Percentiles rank a stretch among this genome's conserved stretches.
phyloP scores from a whole-genome alignment of 1,140 invertebrate species.

The Ceratoteleas bidentatus region DNA sequence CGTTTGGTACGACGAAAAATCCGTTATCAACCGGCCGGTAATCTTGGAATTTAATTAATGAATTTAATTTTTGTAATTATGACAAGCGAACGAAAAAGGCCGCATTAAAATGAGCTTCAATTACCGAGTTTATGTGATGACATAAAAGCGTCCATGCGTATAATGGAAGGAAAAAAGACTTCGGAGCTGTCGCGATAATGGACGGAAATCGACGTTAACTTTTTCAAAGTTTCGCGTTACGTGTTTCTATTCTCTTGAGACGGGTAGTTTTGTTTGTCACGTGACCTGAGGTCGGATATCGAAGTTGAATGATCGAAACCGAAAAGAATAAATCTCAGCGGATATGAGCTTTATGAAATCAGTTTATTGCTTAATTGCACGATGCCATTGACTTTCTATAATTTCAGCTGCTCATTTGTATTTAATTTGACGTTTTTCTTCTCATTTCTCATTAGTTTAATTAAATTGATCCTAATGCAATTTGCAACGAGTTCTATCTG shows the following conservation, averaged over 20 bases:
- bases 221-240: not conserved
- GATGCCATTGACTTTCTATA: no score
- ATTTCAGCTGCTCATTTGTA: no score
- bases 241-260: not conserved
- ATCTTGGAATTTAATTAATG: not conserved
- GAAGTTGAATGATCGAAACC: not conserved
- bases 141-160: slow-evolving; percentile 5
- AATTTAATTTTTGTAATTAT: not conserved
- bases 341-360: not conserved
- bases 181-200: not conserved
- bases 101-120: slow-evolving; percentile 12
- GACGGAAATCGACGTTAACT: slow-evolving; percentile 1
- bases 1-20: no score
- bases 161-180: not conserved
- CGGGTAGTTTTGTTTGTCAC: not conserved
- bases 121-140: slow-evolving; percentile 11
- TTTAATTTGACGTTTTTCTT: no score
- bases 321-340: not conserved
- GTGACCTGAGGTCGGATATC: not conserved
- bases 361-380: not conserved
- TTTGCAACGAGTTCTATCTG: no score
- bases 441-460: no score
- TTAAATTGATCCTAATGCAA: no score
- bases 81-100: not conserved
- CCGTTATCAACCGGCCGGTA: not conserved